Evolutionary conservation across 2,888 invertebrate species (phyloP).

Genomic region (Gastrophysa polygoni): DNA sequence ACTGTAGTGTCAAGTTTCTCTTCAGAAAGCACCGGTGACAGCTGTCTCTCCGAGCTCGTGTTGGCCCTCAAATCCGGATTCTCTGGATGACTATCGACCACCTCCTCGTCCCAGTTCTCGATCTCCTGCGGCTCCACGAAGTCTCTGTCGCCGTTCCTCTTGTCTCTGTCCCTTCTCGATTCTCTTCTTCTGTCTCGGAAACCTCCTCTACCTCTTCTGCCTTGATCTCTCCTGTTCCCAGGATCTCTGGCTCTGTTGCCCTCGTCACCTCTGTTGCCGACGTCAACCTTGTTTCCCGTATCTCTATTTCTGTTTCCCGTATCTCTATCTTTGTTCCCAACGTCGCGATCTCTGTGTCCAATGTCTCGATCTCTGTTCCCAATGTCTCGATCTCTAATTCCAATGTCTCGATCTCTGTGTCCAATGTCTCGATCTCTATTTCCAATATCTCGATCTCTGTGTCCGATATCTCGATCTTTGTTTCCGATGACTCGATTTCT

Average conservation of each 20-base stretch:
- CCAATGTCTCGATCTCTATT: neutral
- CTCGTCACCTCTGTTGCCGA: slow-evolving; percentile 18
- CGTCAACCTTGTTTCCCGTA: no score
- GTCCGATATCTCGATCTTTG: slow-evolving; percentile 12
- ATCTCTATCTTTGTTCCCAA: slow-evolving; percentile 10
- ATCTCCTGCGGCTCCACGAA: neutral
- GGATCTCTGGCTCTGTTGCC: slow-evolving; percentile 5
- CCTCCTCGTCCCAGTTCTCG: slow-evolving; percentile 25
- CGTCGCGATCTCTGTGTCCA: slow-evolving; percentile 7
- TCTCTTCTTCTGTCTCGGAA: slow-evolving; percentile 19
- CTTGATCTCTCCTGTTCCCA: slow-evolving; percentile 10
- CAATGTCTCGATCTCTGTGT: neutral
- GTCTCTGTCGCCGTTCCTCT: slow-evolving; percentile 36
- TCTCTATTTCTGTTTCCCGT: slow-evolving; percentile 29
- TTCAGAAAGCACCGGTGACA: slow-evolving; percentile 44
- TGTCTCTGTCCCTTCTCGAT: slow-evolving; percentile 31
- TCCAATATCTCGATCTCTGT: neutral
- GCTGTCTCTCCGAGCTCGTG: slow-evolving; percentile 43
- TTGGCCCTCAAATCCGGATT: slow-evolving; percentile 30
- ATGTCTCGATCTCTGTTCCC: neutral
- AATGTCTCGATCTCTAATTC: neutral
- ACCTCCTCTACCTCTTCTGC: slow-evolving; percentile 12
- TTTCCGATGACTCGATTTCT: slow-evolving; percentile 24
- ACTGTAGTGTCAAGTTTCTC: slow-evolving; percentile 29
- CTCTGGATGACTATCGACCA: neutral